Base-by-base conservation (phyloP, 1,140 invertebrate species). In the Trigoniulus corallinus region DNA sequence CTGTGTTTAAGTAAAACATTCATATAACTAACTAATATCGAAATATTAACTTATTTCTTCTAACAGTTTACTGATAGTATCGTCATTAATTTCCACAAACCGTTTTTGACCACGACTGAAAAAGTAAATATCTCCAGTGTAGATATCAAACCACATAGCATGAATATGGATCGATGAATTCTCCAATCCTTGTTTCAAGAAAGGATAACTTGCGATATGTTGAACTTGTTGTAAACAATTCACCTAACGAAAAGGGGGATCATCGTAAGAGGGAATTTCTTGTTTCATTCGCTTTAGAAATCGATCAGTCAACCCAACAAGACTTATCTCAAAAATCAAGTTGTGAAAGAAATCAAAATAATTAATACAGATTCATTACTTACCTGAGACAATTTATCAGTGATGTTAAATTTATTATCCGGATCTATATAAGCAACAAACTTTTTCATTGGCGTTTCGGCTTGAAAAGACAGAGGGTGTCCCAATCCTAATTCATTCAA, bases 131-230 rank as follows among this genome's bases (percentile, higher is more conserved):
- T 95, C 87, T 2, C 91, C 92, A 0, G 87, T 93, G 60, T 93
- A 93, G 61, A 96, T 92, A 65, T 97, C 92, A 65, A 95, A 95
- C 92, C 92, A 97, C 2, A 96, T 69, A 0, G 91, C 88, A 55
- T 69, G 67, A 54, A 93, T 82, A 59, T 91, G 84, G 3, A 94
- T 69, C 62, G 88, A 75, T 58, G 88, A 80, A 22, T 74, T 74
- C 64, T 84, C 78, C 12, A 97, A 65, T 1, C 84, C 74, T 54
- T 81, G 80, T 59, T 87, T 83, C 27, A 96, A 69, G 68, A 96
- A 94, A 23, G 86, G 85, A 63, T 96, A 94, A 22, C 88, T 93
- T 0, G 89, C 85, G 48, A 96, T 79, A 64, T 97, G 93, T 65
- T 92, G 85, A 48, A 96, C 69, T 66, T 97, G 92, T 64, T 95